Base-by-base conservation (phyloP, 2,113 vertebrate genomes). In the Microcebus tavaratra region DNA sequence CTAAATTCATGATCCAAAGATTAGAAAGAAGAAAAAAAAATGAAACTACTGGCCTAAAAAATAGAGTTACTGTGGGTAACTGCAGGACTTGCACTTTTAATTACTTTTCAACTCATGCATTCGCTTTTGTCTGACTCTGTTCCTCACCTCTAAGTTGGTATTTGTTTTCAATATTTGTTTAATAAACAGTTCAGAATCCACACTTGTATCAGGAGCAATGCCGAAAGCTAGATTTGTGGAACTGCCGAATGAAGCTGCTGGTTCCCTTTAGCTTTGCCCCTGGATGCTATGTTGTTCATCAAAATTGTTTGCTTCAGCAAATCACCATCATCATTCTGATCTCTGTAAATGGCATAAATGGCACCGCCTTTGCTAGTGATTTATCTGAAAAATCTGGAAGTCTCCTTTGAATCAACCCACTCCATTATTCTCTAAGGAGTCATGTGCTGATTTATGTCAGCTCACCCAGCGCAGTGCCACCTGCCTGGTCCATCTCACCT, bases 251-350 rank as follows among this genome's bases (percentile, higher is more conserved):
- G 31, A 88, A 48, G n/a, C n/a, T 36, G 13, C 36, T 45, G 36
- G n/a, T 21, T 63, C 27, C 21, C 7, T 13, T 79, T 7, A 45
- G 82, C 92, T 57, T 42, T 75, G 79, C 1, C 27, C 6, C 13
- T 53, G 4, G 45, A 23, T 21, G 2, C 11, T n/a, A 0, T 34
- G 2, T 20, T 65, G 15, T 73, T 73, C 8, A 34, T 73, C n/a
- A 89, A 20, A 65, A 34, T 85, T 50, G 50, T 82, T 86, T 17
- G 42, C 67, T 83, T 86, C 65, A 89, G 20, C 61, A 72, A 59
- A 63, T 34, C 65, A 23, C 36, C 6, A 1, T 23, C 39, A 34
- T 83, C n/a, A 13, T 86, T 91, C 65, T 36, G 23, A 59, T 57
- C 42, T 48, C 10, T 76, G 8, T 68, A 39, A 87, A 7, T n/a